Percentiles rank a stretch among this genome's conserved stretches.
These are phyloP conservation scores for Sus cebifrons DNA, from an alignment of 2,797 vertebrate genomes.

Conservation along the genomic window DNA sequence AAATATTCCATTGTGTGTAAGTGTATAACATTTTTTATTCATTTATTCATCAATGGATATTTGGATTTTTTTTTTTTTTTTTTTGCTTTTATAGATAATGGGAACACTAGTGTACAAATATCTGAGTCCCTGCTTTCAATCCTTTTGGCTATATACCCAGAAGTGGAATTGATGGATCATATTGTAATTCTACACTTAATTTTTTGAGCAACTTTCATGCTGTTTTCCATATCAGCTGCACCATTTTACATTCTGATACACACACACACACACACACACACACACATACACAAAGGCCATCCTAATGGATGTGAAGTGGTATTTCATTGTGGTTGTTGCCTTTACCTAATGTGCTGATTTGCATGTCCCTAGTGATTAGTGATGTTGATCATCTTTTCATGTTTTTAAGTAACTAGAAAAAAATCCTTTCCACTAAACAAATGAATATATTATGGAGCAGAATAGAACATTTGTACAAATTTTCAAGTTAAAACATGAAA, in stretches of 20 bases:
- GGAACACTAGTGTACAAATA: neutral
- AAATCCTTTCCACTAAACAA: neutral
- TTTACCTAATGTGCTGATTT: neutral
- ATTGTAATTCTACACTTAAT: neutral
- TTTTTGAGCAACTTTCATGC: neutral
- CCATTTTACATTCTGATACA: neutral
- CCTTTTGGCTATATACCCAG: neutral
- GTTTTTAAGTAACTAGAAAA: neutral
- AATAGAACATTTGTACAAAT: constrained; percentile 1
- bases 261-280: no score
- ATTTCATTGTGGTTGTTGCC: neutral
- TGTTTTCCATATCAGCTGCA: neutral
- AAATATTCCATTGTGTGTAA: neutral
- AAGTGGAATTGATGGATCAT: neutral
- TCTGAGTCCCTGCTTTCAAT: neutral
- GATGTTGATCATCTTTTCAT: neutral
- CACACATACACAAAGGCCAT: neutral
- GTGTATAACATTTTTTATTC: neutral
- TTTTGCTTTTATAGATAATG: neutral
- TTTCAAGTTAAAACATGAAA: constrained; percentile 18
- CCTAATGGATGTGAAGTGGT: neutral
- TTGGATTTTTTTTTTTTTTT: neutral
- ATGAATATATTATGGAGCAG: neutral
- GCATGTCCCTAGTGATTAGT: neutral
- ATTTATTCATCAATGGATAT: neutral